Evolutionary conservation across 2,113 vertebrate genomes (phyloP).

Genomic region (Gymnorhina tibicen): DNA sequence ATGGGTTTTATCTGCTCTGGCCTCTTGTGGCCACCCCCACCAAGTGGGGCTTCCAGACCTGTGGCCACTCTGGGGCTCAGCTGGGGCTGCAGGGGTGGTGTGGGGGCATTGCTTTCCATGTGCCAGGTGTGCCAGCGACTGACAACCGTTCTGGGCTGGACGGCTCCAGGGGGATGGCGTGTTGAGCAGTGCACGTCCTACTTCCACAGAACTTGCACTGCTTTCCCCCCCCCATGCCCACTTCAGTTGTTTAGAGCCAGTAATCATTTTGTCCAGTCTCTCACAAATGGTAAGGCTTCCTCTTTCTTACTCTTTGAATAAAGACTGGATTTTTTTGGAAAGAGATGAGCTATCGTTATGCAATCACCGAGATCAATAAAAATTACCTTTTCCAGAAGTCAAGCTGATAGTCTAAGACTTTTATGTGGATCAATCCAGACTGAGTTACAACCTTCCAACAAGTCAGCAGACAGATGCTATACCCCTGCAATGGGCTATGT

Average conservation of each 20-base stretch:
- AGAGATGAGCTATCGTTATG: not conserved
- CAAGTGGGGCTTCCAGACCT: not conserved
- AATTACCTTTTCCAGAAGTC: not conserved
- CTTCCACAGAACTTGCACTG: not conserved
- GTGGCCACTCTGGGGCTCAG: not conserved
- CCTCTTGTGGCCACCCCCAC: not conserved
- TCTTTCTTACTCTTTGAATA: not conserved
- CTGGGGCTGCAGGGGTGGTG: not conserved
- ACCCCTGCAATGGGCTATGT: not conserved
- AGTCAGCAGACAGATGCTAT: not conserved
- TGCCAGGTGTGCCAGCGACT: accelerated
- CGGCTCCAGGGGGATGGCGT: not conserved
- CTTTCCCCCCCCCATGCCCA: accelerated
- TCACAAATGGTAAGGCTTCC: not conserved
- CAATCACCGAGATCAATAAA: not conserved
- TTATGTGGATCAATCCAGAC: not conserved
- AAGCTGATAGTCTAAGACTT: not conserved
- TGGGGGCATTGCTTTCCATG: not conserved
- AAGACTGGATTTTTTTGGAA: not conserved
- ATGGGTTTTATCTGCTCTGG: not conserved
- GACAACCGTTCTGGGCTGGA: accelerated
- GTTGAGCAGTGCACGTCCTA: not conserved
- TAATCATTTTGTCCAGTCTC: not conserved
- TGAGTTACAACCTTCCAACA: not conserved
- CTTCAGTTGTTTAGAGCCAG: not conserved